Evolutionary conservation across 2,113 vertebrate species (phyloP).

Genomic region (Otocyon megalotis): DNA sequence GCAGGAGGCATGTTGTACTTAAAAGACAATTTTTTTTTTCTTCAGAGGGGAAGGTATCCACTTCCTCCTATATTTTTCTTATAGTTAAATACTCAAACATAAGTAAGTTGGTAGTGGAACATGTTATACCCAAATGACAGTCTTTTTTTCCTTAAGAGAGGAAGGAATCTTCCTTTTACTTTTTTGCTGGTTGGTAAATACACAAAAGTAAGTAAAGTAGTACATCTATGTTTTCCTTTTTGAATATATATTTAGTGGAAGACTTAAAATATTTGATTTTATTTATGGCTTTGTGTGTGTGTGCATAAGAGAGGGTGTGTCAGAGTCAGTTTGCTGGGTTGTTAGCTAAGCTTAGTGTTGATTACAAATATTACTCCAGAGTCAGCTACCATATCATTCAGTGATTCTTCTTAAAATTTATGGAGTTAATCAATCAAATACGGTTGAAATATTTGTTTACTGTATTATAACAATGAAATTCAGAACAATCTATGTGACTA

Average conservation of each 20-base stretch:
- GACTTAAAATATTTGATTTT: not conserved
- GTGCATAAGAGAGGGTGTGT: not conserved
- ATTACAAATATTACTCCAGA: not conserved
- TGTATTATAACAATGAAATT: not conserved
- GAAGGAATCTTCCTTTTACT: not conserved
- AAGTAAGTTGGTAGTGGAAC: not conserved
- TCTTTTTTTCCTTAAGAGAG: not conserved
- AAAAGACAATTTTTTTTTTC: not conserved
- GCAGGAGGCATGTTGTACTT: not conserved
- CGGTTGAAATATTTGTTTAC: not conserved
- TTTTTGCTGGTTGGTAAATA: not conserved
- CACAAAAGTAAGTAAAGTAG: not conserved
- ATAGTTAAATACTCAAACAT: not conserved
- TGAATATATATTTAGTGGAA: slow-evolving; percentile 2
- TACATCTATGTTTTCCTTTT: not conserved
- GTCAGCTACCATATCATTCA: not conserved
- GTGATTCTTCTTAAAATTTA: not conserved
- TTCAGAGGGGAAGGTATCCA: not conserved
- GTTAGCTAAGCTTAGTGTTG: not conserved
- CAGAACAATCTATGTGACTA: not conserved
- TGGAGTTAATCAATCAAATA: not conserved
- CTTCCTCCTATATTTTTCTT: not conserved
- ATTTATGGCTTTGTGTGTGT: not conserved
- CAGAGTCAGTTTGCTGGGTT: not conserved
- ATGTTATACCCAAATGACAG: not conserved